Conservation (phyloP, 2,113 vertebrate genomes). For the Alaudala cheleensis region DNA sequence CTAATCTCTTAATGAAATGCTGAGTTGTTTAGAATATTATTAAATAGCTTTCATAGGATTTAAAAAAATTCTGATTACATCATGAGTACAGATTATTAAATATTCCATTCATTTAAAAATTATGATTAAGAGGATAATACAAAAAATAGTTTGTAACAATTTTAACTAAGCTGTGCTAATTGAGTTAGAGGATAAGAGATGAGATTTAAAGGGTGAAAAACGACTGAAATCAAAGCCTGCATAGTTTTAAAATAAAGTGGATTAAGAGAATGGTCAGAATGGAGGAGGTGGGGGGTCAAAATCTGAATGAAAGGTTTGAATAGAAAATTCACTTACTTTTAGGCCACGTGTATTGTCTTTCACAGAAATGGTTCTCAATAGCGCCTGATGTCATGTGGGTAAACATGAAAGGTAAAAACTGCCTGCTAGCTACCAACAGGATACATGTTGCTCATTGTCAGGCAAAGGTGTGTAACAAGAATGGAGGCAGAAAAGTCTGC, state of each 20-base stretch:
- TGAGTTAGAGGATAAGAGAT: constrained; percentile 56
- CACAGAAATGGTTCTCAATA: neutral
- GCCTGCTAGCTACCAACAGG: neutral
- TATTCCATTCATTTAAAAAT: constrained; percentile 56
- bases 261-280: neutral
- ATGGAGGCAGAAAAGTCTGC: neutral
- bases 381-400: accelerated
- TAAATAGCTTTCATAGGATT: constrained; percentile 52
- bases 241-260: neutral
- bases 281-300: neutral
- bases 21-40: constrained; percentile 51
- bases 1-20: constrained; percentile 56
- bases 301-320: neutral
- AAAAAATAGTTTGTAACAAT: constrained; percentile 46
- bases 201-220: constrained; percentile 31
- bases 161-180: constrained; percentile 38
- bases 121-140: constrained; percentile 53
- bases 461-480: neutral
- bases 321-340: neutral
- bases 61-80: constrained; percentile 22
- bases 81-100: constrained; percentile 41
- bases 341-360: accelerated
- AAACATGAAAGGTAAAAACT: neutral
- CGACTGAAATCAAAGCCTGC: neutral
- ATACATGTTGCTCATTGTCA: accelerated